A percentile compares a stretch with the other conserved stretches of the same genome.
Conservation (phyloP, 2,888 invertebrate genomes). For the Caenorhabditis imperialis region DNA sequence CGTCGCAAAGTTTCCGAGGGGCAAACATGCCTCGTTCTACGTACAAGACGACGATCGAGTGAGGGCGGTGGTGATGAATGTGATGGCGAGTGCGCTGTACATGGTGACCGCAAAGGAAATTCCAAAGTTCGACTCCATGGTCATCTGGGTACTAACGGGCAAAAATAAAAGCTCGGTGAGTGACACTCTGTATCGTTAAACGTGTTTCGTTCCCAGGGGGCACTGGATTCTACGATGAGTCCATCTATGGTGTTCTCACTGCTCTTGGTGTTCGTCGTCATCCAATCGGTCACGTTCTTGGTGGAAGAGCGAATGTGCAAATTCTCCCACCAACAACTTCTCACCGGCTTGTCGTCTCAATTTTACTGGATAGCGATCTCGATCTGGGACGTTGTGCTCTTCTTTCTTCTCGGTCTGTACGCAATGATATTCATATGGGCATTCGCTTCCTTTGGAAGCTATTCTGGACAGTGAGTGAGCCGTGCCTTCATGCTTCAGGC, state of each 20-base stretch:
- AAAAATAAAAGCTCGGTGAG: neutral
- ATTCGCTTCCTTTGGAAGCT: too few relatives aligned
- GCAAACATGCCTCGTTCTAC: too few relatives aligned
- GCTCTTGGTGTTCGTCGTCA: too few relatives aligned
- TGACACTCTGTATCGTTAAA: too few relatives aligned
- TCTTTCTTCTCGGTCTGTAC: conserved; percentile 5
- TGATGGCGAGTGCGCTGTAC: conserved; percentile 16
- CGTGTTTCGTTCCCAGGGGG: neutral
- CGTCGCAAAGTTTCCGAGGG: neutral
- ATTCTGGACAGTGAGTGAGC: neutral
- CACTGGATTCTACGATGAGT: conserved; percentile 5
- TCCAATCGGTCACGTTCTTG: too few relatives aligned
- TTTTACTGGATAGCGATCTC: conserved; percentile 62
- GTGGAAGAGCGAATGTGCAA: conserved; percentile 62
- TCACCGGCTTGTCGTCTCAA: conserved; percentile 66
- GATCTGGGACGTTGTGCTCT: conserved; percentile 20
- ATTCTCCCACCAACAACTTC: conserved; percentile 70
- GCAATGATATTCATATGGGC: too few relatives aligned
- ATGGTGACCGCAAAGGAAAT: conserved; percentile 13
- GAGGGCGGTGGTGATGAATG: too few relatives aligned
- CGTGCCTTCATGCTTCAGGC: too few relatives aligned
- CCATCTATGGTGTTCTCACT: conserved; percentile 57
- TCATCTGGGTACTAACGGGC: conserved; percentile 13
- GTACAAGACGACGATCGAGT: too few relatives aligned
- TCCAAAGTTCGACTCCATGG: neutral